Base-by-base conservation (phyloP, 2,797 vertebrate species). In the Heliangelus exortis region DNA sequence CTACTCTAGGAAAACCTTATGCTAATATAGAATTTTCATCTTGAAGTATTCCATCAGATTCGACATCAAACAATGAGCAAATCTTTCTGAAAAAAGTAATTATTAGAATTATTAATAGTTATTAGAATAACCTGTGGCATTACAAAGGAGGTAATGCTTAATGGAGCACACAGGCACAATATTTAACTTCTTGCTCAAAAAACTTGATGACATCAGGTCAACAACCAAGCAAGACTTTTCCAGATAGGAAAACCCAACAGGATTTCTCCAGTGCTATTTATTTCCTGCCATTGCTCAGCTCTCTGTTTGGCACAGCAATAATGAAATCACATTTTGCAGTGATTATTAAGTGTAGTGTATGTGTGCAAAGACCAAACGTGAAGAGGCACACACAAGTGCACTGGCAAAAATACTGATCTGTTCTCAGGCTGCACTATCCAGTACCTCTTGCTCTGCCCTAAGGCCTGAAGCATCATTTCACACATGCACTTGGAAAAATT, bases 21-120 rank as follows among this genome's bases (percentile, higher is more conserved):
- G 21, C 29, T 90, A 84, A 93, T 71, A 92, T 33, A 81, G 53
- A 91, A 69, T 63, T 94, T 94, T 74, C 71, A 85, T 31, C n/a
- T 28, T 88, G 54, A 92, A 93, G 95, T 93, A 86, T 79, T 92
- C 84, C 74, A 89, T 51, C 45, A 81, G n/a, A 77, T 58, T 84
- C 10, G 29, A 51, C 33, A 66, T 31, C 21, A 90, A 84, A 67
- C 53, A 34, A 51, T 4, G 5, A 66, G 10, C 7, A 79, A 22
- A 33, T 29, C 36, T 43, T 79, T 91, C 41, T 36, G 31, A 62
- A 54, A 12, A 12, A 91, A 65, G 6, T 69, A 88, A 76, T 69
- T 77, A 15, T 82, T 89, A 34, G 62, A 84, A 92, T 61, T n/a
- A n/a, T n/a, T n/a, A n/a, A n/a, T n/a, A n/a, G n/a, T n/a, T n/a